Conservation (phyloP, 2,797 vertebrate species). For the Allobates femoralis region DNA sequence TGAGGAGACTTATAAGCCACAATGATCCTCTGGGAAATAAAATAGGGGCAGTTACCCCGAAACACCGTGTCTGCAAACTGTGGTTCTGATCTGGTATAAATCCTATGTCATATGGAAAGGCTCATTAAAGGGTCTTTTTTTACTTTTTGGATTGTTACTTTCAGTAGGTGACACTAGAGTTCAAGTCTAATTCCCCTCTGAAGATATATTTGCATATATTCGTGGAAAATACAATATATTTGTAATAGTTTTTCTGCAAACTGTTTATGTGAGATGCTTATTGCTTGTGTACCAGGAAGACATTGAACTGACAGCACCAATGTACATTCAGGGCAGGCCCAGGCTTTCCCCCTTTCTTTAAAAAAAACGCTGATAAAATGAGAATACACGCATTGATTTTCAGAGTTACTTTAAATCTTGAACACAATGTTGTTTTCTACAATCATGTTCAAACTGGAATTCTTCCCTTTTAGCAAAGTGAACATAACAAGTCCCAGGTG, state of each 20-base stretch:
- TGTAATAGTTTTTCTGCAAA: neutral
- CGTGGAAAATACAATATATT: neutral
- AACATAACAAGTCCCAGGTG: constrained; percentile 1
- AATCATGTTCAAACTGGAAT: constrained; percentile 33
- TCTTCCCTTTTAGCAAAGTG: neutral
- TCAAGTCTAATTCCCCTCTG: too few species aligned
- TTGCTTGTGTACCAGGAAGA: neutral
- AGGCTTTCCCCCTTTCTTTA: neutral
- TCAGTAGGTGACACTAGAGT: too few species aligned
- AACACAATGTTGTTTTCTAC: neutral
- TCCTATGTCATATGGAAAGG: too few species aligned
- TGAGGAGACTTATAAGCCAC: too few species aligned
- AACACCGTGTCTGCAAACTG: too few species aligned
- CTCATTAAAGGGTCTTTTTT: too few species aligned
- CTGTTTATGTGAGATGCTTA: constrained; percentile 3
- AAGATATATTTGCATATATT: neutral
- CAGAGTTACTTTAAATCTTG: neutral
- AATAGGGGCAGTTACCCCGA: too few species aligned
- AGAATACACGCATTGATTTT: constrained; percentile 21
- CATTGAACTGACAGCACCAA: neutral
- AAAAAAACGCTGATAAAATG: constrained; percentile 3
- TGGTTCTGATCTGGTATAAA: too few species aligned
- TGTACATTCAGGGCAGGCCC: neutral
- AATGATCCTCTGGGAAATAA: too few species aligned
- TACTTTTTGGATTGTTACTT: too few species aligned